phyloP scores from a whole-genome alignment of 1,140 invertebrate species.

The Andricus grossulariae region DNA sequence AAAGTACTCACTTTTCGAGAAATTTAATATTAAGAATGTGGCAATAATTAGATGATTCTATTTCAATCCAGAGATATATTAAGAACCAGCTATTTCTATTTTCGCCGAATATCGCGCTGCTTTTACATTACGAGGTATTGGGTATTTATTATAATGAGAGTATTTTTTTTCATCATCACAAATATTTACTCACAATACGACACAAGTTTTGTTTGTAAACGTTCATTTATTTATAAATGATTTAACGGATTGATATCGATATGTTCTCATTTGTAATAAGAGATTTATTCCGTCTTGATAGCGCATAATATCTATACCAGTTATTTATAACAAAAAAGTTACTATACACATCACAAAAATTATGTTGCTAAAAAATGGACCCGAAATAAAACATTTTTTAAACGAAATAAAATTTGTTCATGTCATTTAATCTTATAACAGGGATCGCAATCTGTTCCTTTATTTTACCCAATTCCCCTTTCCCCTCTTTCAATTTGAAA shows the following conservation, averaged over 20 bases:
- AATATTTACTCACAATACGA: too few relatives aligned
- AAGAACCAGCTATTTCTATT: too few relatives aligned
- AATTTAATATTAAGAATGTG: slow-evolving; percentile 17
- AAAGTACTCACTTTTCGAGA: background rate
- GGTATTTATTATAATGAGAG: too few relatives aligned
- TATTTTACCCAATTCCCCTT: background rate
- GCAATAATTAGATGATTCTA: slow-evolving; percentile 17
- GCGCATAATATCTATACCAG: background rate
- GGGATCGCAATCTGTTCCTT: background rate
- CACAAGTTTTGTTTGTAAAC: too few relatives aligned
- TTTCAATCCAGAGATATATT: background rate
- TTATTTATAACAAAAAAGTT: background rate
- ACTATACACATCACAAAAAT: background rate
- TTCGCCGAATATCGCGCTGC: too few relatives aligned
- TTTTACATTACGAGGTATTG: too few relatives aligned
- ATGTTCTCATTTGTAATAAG: too few relatives aligned
- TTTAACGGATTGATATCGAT: too few relatives aligned
- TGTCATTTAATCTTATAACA: background rate
- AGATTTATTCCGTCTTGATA: too few relatives aligned
- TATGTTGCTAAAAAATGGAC: background rate
- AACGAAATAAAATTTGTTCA: background rate
- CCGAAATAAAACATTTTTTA: background rate
- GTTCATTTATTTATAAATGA: too few relatives aligned
- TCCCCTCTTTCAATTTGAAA: background rate
- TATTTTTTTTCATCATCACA: too few relatives aligned